Evolutionary conservation across 2,113 vertebrate species (phyloP).

Genomic region (Carettochelys insculpta): DNA sequence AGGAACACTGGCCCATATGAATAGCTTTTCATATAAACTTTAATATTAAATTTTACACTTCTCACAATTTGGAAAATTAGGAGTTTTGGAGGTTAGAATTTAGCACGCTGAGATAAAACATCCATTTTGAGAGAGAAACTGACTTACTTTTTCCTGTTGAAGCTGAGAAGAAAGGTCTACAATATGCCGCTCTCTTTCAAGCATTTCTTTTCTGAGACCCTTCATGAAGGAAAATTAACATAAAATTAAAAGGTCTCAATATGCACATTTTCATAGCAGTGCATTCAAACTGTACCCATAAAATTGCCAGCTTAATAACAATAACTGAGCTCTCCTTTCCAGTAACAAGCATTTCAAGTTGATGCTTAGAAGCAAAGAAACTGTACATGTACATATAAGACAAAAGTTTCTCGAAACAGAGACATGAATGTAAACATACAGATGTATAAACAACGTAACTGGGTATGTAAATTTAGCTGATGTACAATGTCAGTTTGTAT

Average conservation of each 20-base stretch:
- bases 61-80: not conserved
- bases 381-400: not conserved
- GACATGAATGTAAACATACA: not conserved
- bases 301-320: not conserved
- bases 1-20: not conserved
- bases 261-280: not conserved
- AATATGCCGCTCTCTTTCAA: slow-evolving; percentile 75
- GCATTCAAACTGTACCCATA: not conserved
- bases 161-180: slow-evolving; percentile 79
- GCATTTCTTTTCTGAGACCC: slow-evolving; percentile 80
- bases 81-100: not conserved
- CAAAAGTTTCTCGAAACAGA: not conserved
- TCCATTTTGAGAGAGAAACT: not conserved
- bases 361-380: not conserved
- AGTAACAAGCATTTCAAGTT: not conserved
- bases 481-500: not conserved
- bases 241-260: not conserved
- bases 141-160: slow-evolving; percentile 83
- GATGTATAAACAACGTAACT: not conserved
- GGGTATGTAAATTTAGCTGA: not conserved
- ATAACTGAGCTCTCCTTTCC: not conserved
- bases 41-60: not conserved
- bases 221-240: slow-evolving; percentile 53
- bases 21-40: not conserved
- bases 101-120: not conserved